Percentiles rank a stretch among this genome's conserved stretches.
Evolutionary conservation across 2,113 vertebrate species (phyloP).

Genomic region (Harpagus bidentatus): DNA sequence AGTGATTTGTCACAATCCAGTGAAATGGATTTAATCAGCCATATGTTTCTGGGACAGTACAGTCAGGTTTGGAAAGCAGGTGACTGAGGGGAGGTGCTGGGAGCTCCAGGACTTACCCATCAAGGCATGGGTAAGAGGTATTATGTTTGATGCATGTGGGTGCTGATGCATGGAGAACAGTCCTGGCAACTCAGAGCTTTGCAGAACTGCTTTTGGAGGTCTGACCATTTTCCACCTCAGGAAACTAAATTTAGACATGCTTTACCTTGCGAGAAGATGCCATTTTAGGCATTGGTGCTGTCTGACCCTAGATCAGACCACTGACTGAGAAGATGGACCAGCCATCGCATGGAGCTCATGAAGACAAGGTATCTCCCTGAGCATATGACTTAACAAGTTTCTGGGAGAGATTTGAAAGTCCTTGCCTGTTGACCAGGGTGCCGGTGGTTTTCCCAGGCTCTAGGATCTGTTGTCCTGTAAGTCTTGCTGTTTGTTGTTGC

Average conservation of each 20-base stretch:
- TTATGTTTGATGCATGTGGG: accelerated
- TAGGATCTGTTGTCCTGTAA: not conserved
- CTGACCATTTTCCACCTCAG: not conserved
- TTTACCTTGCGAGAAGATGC: not conserved
- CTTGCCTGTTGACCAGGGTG: no score
- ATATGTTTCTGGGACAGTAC: not conserved
- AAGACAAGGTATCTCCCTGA: not conserved
- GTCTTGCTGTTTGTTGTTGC: not conserved
- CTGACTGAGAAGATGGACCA: not conserved
- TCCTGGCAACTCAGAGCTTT: not conserved
- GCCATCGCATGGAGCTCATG: not conserved
- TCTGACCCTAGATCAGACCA: not conserved
- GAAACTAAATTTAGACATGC: not conserved
- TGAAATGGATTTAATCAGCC: not conserved
- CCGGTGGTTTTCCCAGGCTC: not conserved
- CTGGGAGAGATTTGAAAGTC: not conserved
- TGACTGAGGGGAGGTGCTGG: not conserved
- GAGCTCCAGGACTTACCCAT: no score
- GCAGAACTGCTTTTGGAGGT: not conserved
- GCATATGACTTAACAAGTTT: not conserved
- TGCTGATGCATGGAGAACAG: not conserved
- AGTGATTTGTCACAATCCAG: not conserved
- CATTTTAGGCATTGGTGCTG: not conserved
- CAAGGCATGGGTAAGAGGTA: not conserved
- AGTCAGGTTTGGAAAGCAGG: not conserved